Percentiles rank a stretch among this genome's conserved stretches.
phyloP scores from a whole-genome alignment of 2,113 vertebrate genomes.

The Leptodactylus fuscus region DNA sequence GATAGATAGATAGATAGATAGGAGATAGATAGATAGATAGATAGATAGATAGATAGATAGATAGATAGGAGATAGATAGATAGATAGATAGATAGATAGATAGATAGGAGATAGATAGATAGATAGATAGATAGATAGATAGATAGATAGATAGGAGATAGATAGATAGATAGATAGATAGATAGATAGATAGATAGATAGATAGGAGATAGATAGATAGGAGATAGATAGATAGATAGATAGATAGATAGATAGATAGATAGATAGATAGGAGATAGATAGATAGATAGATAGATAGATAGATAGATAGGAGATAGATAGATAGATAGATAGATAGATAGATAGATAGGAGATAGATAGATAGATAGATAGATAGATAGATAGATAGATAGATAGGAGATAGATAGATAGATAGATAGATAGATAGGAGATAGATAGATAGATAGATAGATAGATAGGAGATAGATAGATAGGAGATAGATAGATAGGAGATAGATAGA shows the following conservation, averaged over 20 bases:
- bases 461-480: too few relatives aligned
- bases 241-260: neutral
- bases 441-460: too few relatives aligned
- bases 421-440: too few relatives aligned
- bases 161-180: conserved; percentile 5
- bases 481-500: too few relatives aligned
- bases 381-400: conserved; percentile 10
- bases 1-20: conserved; percentile 21
- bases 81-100: conserved; percentile 28
- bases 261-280: too few relatives aligned
- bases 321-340: neutral
- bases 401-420: conserved; percentile 23
- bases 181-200: conserved; percentile 20
- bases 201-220: conserved; percentile 34
- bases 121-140: conserved; percentile 12
- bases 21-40: conserved; percentile 8
- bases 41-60: conserved; percentile 26
- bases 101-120: neutral
- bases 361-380: conserved; percentile 6
- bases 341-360: conserved; percentile 22
- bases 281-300: conserved; percentile 30
- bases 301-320: conserved; percentile 6
- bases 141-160: conserved; percentile 15
- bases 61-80: conserved; percentile 33
- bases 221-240: conserved; percentile 26